Base-by-base conservation (phyloP, 37 sponge, comb jelly and placozoan species). In the Beroe forskalii region DNA sequence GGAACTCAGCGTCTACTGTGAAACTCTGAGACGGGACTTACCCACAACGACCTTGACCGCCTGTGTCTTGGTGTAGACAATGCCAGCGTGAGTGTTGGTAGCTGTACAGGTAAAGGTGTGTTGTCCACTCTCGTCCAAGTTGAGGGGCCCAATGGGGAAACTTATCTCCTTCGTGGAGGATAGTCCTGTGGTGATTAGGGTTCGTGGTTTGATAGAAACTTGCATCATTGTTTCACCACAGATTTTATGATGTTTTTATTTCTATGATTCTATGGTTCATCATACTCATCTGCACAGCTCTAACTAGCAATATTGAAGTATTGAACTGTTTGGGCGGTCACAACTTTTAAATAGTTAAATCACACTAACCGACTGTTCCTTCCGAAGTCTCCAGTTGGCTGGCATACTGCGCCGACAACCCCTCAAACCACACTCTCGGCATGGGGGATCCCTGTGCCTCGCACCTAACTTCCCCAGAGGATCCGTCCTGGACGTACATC, bases 71-170 rank as follows among this genome's bases (percentile, higher is more conserved):
- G 40, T 32, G 38, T 35, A 35, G 6, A 35, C 75, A 3, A 22
- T 30, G 12, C 75, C 75, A 72, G 32, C 32, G 40, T 72, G 22
- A 1, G 1, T 6, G 40, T 72, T 72, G 40, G 39, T 72, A 30
- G 75, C 40, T 72, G 35, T 3, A 72, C 75, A 72, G 32, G 75
- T 72, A 39, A 72, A 72, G 14, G 35, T 39, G 40, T 72, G 40
- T 39, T 72, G 12, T 30, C 75, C 40, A 8, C 32, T 32, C 75
- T 72, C 75, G 38, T 72, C 33, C 36, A 72, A 39, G 35, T 32
- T 36, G 38, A 72, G 75, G 22, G 75, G 75, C 3, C 75, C 75
- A 30, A 72, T 72, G 6, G 75, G 75, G 75, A 72, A 72, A 37
- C 75, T 32, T 32, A 37, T 20, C 33, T 38, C 40, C 40, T 36